Conservation (phyloP, 2,888 invertebrate genomes). For the Cheilosia soror region DNA sequence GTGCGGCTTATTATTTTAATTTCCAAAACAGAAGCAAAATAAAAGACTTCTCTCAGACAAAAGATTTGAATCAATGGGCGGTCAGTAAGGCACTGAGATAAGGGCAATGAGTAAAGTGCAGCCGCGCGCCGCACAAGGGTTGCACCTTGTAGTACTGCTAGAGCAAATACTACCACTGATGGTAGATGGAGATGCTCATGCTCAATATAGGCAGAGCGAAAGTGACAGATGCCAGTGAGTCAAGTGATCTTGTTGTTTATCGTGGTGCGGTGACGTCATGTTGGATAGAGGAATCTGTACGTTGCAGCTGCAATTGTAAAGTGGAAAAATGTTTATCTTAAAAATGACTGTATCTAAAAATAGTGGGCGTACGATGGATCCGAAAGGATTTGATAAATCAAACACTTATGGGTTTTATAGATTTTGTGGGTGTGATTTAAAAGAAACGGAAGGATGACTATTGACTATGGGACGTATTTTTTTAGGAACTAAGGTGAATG, state of each 20-base stretch:
- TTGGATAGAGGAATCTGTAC: constrained; percentile 47
- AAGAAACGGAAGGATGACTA: constrained; percentile 16
- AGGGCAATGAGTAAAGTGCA: constrained; percentile 73
- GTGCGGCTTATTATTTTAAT: constrained; percentile 38
- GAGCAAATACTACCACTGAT: constrained; percentile 4
- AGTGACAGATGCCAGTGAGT: constrained; percentile 72
- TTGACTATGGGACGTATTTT: not conserved
- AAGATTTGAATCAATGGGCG: constrained; percentile 74
- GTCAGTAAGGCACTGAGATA: constrained; percentile 76
- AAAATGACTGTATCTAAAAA: constrained; percentile 47
- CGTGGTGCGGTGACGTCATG: constrained; percentile 66
- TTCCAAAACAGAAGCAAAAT: constrained; percentile 3
- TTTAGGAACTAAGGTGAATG: constrained; percentile 1
- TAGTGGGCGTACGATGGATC: constrained; percentile 41
- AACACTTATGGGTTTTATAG: constrained; percentile 41
- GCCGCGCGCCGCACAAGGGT: constrained; percentile 64
- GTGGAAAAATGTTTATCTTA: constrained; percentile 68
- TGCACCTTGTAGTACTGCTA: constrained; percentile 6
- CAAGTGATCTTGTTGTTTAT: constrained; percentile 70
- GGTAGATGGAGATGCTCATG: not conserved
- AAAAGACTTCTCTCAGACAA: constrained; percentile 49
- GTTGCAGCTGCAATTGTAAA: constrained; percentile 71
- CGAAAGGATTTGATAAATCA: constrained; percentile 70
- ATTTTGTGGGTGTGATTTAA: constrained; percentile 1
- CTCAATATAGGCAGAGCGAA: constrained; percentile 40